Base-by-base conservation (phyloP, 2,888 invertebrate species). In the Vesta saturnalis region DNA sequence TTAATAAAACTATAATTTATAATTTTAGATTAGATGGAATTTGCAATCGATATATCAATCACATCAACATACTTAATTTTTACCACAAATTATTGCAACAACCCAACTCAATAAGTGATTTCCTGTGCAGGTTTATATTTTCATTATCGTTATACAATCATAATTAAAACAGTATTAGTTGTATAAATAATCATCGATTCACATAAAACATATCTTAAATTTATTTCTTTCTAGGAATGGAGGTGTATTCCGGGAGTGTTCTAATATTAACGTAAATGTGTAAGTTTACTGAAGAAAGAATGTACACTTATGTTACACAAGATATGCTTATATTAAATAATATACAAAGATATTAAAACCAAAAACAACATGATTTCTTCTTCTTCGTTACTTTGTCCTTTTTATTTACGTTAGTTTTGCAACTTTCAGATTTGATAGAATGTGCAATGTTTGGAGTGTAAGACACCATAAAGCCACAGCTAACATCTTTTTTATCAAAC, bases 41-140 rank as follows among this genome's bases (percentile, higher is more conserved):
- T 43, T 75, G 75, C 46, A 39, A 16, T 8, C 69, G n/a, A 30
- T 75, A 69, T 47, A 22, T 75, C 8, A 39, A 72, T 18, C 60
- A 64, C 54, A 69, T 70, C 6, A 49, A 67, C 16, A 16, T 62
- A 3, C 6, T 43, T n/a, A 30, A 5, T 30, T 54, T 67, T 43
- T 59, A 67, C 30, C 58, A 22, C n/a, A 59, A 21, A 23, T 43
- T 67, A 22, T 21, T 67, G 10, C 30, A 39, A 30, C 8, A 62
- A 14, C 35, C 64, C 52, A 22, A 52, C 54, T 21, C 71, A 39
- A 55, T 67, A 19, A 46, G 39, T 39, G 49, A 72, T 39, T 67
- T 64, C 18, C 57, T 76, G 35, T 76, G 74, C 60, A 70, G 73
- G 71, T 74, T 10, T 18, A 49, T 46, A 23, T 10, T 16, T 15